Evolutionary conservation across 1,140 invertebrate genomes (phyloP), one percentile per base, ranked within the genome.

Genomic region (Pectinophora gossypiella): DNA sequence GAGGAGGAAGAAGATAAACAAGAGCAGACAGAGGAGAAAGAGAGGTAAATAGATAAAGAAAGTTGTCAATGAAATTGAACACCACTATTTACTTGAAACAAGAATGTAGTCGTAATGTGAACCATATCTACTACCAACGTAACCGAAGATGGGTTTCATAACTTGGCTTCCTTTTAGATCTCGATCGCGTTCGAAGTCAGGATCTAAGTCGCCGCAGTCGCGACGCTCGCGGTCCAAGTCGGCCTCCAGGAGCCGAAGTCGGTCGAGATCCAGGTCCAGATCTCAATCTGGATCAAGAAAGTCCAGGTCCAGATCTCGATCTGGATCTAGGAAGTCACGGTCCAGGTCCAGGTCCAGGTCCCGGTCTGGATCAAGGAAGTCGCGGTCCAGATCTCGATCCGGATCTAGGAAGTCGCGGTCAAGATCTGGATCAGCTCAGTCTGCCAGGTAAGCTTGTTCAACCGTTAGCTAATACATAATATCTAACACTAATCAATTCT

Each of bases 1-100:
- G 87, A 90, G 27, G 81, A 89, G 20, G 85, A 87, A 55, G 79
- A 86, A 19, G 86, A 89, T 10, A 87, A 81, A 32, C 73, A 88
- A 59, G 75, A 79, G 38, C 62, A 75, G 63, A 85, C 56, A 64
- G 78, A 52, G 59, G 85, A 63, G 58, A 90, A 84, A 51, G 79
- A 88, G 19, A 84, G 85, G 70, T 77, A 84, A 53, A 18, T 42
- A 55, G 52, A 68, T 42, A 53, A 61, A n/a, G n/a, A n/a, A 27
- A 6, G 23, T 27, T 27, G 23, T 27, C 12, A 27, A 12, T 6
- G 12, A 27, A 27, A 6, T 27, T 5, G 5, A 27, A 27, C 23
- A 27, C n/a, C n/a, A n/a, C n/a, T n/a, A n/a, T n/a, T n/a, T n/a
- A n/a, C n/a, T n/a, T n/a, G 23, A 6, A 27, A 6, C 23, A 5